Percentiles rank a stretch among this genome's conserved stretches.
phyloP scores from a whole-genome alignment of 2,797 vertebrate genomes.

The Sebastes paucispinis region DNA sequence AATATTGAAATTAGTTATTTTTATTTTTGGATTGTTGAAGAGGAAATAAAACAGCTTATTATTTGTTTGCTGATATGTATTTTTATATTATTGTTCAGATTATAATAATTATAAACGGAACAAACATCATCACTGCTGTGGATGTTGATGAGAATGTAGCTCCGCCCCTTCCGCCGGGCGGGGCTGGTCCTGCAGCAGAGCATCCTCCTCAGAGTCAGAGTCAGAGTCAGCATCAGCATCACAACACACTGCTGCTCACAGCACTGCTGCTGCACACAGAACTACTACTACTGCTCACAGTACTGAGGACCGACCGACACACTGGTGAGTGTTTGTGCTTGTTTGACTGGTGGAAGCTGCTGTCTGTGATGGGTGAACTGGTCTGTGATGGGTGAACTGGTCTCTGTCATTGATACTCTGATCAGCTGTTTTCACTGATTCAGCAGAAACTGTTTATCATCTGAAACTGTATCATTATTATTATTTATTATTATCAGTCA shows the following conservation, averaged over 20 bases:
- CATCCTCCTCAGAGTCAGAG: not conserved
- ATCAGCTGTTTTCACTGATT: constrained; percentile 17
- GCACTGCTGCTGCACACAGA: not conserved
- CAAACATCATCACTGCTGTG: not conserved
- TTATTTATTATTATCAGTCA: not conserved
- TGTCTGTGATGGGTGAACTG: not conserved
- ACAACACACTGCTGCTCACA: not conserved
- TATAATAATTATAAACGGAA: too few relatives aligned
- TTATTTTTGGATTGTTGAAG: not conserved
- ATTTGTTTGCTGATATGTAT: not conserved
- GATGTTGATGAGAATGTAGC: not conserved
- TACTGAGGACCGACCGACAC: not conserved
- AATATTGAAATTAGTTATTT: not conserved
- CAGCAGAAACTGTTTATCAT: not conserved
- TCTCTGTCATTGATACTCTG: not conserved
- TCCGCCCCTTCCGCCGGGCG: constrained; percentile 34
- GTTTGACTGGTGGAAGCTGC: not conserved
- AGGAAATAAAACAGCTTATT: not conserved
- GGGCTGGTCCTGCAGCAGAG: constrained; percentile 24
- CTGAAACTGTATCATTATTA: too few relatives aligned
- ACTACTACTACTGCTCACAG: not conserved
- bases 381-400: not conserved
- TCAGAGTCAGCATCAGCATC: not conserved
- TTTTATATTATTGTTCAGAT: not conserved
- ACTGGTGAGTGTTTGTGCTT: constrained; percentile 3